Evolutionary conservation across 2,888 invertebrate species (phyloP).

Genomic region (Biston betularia): DNA sequence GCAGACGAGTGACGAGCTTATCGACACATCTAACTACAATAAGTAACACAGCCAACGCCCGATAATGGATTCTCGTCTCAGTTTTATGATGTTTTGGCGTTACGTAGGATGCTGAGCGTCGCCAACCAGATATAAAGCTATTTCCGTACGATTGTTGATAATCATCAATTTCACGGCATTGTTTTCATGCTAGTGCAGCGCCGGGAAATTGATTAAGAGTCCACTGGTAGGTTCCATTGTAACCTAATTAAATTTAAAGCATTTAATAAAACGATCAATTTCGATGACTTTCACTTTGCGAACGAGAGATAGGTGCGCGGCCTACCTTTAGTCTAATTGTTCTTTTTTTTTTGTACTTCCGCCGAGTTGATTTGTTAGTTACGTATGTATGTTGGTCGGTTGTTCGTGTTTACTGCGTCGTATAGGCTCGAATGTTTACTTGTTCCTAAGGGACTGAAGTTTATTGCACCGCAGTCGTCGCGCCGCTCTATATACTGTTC

Average conservation of each 20-base stretch:
- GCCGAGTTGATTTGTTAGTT: constrained; percentile 3
- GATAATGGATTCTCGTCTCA: constrained; percentile 41
- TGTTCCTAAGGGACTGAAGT: constrained; percentile 65
- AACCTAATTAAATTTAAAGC: constrained; percentile 11
- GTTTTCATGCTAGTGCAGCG: constrained; percentile 23
- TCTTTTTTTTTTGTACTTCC: constrained; percentile 5
- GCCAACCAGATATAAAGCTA: constrained; percentile 36
- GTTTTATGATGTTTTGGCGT: constrained; percentile 39
- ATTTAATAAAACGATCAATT: constrained; percentile 8
- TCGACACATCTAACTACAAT: constrained; percentile 38
- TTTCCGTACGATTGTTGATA: constrained; percentile 38
- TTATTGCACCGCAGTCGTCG: constrained; percentile 73
- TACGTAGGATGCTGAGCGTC: constrained; percentile 33
- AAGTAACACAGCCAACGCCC: constrained; percentile 31
- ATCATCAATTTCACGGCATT: constrained; percentile 39
- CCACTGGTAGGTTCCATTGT: constrained; percentile 6
- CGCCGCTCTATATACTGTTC: constrained; percentile 73
- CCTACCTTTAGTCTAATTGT: not conserved
- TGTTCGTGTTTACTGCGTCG: constrained; percentile 2
- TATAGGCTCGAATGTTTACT: constrained; percentile 39
- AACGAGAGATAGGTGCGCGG: not conserved
- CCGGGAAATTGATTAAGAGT: constrained; percentile 10
- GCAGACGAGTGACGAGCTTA: constrained; percentile 29
- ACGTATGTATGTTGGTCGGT: constrained; percentile 13
- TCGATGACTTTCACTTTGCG: constrained; percentile 1